These are phyloP conservation scores for Orius laevigatus DNA, from an alignment of 1,140 invertebrate genomes.

Conservation along the genomic window DNA sequence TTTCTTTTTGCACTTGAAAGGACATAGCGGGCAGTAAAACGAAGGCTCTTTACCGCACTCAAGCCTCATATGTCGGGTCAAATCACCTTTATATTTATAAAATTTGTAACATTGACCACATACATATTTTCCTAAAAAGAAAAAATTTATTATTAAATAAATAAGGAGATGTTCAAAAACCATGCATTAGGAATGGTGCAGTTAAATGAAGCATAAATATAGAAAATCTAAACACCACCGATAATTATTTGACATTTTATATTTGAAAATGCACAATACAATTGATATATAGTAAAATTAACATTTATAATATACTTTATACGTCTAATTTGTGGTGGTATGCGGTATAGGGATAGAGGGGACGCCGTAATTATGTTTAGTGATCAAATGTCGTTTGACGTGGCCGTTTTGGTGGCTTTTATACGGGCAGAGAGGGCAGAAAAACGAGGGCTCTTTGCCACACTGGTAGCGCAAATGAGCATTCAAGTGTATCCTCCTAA, in stretches of 20 bases:
- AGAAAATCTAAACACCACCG: no score
- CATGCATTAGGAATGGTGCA: no score
- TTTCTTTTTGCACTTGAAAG: constrained; percentile 38
- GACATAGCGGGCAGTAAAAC: constrained; percentile 37
- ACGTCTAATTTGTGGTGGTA: no score
- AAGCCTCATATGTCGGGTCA: constrained; percentile 31
- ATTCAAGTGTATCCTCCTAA: background rate
- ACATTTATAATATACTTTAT: no score
- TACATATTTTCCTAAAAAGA: background rate
- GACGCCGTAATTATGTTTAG: background rate
- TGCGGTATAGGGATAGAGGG: no score
- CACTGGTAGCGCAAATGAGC: constrained; percentile 17
- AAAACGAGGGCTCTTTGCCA: constrained; percentile 22
- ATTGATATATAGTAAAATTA: no score
- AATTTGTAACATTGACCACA: constrained; percentile 1
- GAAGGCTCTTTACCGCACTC: constrained; percentile 37
- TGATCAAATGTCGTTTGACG: constrained; percentile 19
- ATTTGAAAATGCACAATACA: no score
- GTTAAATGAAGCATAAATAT: no score
- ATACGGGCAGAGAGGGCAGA: constrained; percentile 19
- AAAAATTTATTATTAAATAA: background rate
- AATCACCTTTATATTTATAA: constrained; percentile 5
- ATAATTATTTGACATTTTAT: no score
- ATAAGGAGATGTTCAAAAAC: no score
- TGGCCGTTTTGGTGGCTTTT: constrained; percentile 23